Conservation (phyloP, 2,113 vertebrate species). For the Lichenostomus cassidix region DNA sequence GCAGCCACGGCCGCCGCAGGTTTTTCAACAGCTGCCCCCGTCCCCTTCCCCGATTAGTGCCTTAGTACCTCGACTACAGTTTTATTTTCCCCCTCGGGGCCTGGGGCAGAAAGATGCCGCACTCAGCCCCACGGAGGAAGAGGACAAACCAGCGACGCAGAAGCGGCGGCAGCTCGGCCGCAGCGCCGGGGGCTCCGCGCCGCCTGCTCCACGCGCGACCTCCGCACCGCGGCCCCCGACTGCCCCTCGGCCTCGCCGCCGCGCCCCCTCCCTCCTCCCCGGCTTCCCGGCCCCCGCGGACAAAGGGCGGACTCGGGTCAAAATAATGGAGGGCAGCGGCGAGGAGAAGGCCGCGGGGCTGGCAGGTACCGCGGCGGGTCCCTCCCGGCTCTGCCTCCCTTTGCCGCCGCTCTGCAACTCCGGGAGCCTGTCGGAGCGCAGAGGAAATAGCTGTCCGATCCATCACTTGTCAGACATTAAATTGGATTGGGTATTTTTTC, state of each 20-base stretch:
- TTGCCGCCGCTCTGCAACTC: not conserved
- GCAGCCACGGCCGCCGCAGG: not conserved
- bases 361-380: not conserved
- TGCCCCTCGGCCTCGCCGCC: not conserved
- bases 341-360: not conserved
- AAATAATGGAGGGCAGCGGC: not conserved
- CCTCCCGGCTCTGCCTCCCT: not conserved
- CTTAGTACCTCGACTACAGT: not conserved
- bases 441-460: conserved; percentile 39
- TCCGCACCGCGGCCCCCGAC: not conserved
- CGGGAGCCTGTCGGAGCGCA: not conserved
- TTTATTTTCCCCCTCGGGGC: not conserved
- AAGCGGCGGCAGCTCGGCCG: not conserved
- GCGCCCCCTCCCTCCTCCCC: not conserved
- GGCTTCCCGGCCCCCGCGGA: not conserved
- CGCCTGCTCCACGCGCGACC: not conserved
- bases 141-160: not conserved
- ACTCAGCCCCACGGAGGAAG: not conserved
- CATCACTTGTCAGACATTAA: conserved; percentile 60
- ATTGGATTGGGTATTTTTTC: conserved; percentile 58
- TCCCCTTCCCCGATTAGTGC: not conserved
- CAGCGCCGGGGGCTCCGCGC: not conserved
- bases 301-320: not conserved
- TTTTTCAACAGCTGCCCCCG: not conserved
- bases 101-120: not conserved